phyloP scores from a whole-genome alignment of 2,888 invertebrate genomes.

The Tetheella fluctuosa region DNA sequence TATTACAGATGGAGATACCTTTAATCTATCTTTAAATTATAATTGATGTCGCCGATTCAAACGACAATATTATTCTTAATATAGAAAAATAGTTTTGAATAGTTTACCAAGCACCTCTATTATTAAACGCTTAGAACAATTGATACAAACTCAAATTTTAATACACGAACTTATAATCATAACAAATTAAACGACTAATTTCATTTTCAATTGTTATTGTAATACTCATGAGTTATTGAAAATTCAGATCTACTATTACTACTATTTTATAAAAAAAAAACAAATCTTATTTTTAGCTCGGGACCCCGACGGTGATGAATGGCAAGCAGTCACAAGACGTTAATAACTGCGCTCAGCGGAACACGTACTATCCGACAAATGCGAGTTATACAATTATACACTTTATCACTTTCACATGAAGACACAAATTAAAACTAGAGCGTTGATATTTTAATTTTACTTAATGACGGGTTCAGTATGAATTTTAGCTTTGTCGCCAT shows the following conservation, averaged over 20 bases:
- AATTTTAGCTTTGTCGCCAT: not conserved
- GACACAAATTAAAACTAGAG: not conserved
- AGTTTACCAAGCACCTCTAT: too few species aligned
- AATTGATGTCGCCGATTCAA: too few species aligned
- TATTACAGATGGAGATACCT: too few species aligned
- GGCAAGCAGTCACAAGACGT: slow-evolving; percentile 85
- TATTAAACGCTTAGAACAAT: not conserved
- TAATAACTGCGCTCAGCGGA: slow-evolving; percentile 32
- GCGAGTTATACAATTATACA: not conserved
- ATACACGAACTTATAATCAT: too few species aligned
- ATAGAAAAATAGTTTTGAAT: too few species aligned
- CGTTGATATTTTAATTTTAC: not conserved
- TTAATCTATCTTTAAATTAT: too few species aligned
- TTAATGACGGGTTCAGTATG: not conserved
- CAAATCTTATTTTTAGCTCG: slow-evolving; percentile 54
- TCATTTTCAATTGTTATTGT: not conserved
- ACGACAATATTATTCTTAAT: too few species aligned
- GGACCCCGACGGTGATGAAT: slow-evolving; percentile 83
- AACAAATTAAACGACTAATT: too few species aligned
- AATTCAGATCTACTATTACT: too few species aligned
- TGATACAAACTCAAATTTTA: not conserved
- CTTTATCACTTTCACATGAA: slow-evolving; percentile 6
- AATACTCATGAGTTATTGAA: too few species aligned
- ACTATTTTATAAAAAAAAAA: too few species aligned
- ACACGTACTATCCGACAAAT: not conserved